Evolutionary conservation across 2,797 vertebrate species (phyloP).

Genomic region (Avahi laniger): DNA sequence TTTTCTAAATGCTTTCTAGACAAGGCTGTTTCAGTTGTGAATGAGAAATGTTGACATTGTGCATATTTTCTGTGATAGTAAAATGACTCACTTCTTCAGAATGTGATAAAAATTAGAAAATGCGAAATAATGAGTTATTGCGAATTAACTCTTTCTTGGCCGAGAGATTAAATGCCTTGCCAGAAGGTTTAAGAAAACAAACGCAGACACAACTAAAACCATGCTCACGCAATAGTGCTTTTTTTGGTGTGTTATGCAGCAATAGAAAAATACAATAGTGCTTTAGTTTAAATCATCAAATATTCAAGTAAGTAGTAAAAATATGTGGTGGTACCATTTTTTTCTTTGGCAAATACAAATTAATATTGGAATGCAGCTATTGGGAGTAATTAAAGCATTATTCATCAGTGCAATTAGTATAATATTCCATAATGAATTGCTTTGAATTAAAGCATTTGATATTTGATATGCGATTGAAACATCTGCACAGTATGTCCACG

Average conservation of each 20-base stretch:
- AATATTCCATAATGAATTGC: not conserved
- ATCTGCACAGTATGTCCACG: not conserved
- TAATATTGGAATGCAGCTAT: not conserved
- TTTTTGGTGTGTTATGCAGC: not conserved
- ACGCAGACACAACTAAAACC: not conserved
- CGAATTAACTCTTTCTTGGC: not conserved
- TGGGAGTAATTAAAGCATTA: not conserved
- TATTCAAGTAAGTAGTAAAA: not conserved
- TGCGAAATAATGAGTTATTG: constrained; percentile 31
- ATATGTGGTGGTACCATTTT: not conserved
- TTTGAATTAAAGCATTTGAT: not conserved
- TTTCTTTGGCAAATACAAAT: not conserved
- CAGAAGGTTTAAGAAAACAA: constrained; percentile 20
- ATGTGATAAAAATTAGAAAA: constrained; percentile 41
- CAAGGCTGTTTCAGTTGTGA: constrained; percentile 27
- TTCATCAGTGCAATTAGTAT: not conserved
- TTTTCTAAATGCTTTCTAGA: constrained; percentile 23
- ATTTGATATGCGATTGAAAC: not conserved
- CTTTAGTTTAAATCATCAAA: constrained; percentile 11
- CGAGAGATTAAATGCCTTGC: constrained; percentile 26
- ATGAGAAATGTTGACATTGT: constrained; percentile 27
- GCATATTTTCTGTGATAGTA: constrained; percentile 16
- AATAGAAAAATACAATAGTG: not conserved
- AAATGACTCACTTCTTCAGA: constrained; percentile 53
- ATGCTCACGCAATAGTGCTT: not conserved